Conservation (phyloP, 2,888 invertebrate species). For the Agrochola macilenta region DNA sequence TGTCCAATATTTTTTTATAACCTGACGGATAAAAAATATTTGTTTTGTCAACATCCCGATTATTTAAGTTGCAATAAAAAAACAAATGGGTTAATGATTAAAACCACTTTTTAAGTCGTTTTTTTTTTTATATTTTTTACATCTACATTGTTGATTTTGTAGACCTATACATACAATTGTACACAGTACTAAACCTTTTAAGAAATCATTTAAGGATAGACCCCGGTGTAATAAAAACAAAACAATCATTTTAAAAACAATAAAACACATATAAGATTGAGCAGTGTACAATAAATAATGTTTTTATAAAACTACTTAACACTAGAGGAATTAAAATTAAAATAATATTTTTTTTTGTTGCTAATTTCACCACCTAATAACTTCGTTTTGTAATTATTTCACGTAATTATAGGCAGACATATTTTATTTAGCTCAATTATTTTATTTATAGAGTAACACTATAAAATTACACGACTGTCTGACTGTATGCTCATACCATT, state of each 20-base stretch:
- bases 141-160: slow-evolving; percentile 50
- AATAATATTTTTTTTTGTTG: slow-evolving; percentile 42
- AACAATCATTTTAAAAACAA: slow-evolving; percentile 65
- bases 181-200: slow-evolving; percentile 44
- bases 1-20: too few relatives aligned
- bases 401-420: slow-evolving; percentile 45
- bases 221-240: slow-evolving; percentile 52
- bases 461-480: slow-evolving; percentile 26
- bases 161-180: slow-evolving; percentile 54
- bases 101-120: slow-evolving; percentile 56
- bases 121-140: slow-evolving; percentile 35
- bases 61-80: slow-evolving; percentile 9
- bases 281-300: slow-evolving; percentile 81
- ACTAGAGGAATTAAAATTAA: slow-evolving; percentile 65
- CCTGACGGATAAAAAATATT: too few relatives aligned
- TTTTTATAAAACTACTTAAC: slow-evolving; percentile 80
- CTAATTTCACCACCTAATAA: slow-evolving; percentile 52
- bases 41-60: neutral
- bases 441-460: slow-evolving; percentile 30
- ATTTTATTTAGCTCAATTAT: slow-evolving; percentile 37
- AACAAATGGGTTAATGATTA: slow-evolving; percentile 32
- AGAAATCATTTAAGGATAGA: slow-evolving; percentile 54
- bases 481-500: slow-evolving; percentile 6
- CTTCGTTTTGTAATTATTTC: slow-evolving; percentile 35
- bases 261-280: slow-evolving; percentile 77